Evolutionary conservation across 2,797 vertebrate species (phyloP).

Genomic region (Fringilla coelebs): DNA sequence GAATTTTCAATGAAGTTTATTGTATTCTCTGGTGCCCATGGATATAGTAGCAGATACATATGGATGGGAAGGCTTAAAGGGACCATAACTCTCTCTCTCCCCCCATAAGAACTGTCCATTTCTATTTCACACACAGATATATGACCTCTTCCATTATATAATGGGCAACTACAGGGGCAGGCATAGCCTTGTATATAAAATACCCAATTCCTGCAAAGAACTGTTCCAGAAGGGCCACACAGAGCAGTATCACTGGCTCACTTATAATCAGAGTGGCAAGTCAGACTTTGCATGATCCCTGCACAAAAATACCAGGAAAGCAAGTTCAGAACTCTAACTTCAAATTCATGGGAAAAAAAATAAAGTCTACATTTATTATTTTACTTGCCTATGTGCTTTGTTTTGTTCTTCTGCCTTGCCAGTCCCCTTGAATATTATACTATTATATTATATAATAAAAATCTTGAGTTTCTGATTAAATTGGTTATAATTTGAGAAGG

Average conservation of each 20-base stretch:
- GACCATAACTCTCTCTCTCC: background rate
- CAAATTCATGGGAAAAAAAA: background rate
- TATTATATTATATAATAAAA: background rate
- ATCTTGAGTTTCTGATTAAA: background rate
- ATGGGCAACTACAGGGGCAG: background rate
- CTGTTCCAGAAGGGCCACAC: background rate
- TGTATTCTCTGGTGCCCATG: background rate
- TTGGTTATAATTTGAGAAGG: background rate
- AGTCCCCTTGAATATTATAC: background rate
- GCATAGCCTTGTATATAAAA: background rate
- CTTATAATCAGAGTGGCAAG: background rate
- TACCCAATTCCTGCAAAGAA: background rate
- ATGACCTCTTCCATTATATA: background rate
- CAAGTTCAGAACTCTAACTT: background rate
- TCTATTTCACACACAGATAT: background rate
- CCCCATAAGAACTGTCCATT: background rate
- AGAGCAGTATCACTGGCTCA: background rate
- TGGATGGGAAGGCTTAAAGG: background rate
- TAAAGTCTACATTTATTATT: background rate
- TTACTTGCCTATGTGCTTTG: fast-evolving
- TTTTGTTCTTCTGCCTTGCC: background rate
- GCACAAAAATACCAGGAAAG: background rate
- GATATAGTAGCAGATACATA: background rate
- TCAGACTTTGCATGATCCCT: background rate
- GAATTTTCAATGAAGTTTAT: background rate